Evolutionary conservation across 2,888 invertebrate species (phyloP).

Genomic region (Girardia tigrina): DNA sequence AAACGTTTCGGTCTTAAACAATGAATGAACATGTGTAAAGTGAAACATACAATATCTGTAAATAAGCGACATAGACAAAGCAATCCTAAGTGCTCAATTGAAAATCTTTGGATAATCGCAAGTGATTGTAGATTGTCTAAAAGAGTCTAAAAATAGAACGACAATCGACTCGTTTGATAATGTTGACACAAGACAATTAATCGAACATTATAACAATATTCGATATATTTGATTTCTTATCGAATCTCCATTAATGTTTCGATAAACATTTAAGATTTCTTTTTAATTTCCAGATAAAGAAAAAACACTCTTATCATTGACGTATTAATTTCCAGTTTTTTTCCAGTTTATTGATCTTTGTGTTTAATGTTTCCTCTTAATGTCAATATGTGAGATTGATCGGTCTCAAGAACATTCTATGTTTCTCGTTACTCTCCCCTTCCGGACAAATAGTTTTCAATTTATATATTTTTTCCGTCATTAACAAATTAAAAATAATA

Average conservation of each 20-base stretch:
- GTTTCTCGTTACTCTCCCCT: not conserved
- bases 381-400: slow-evolving; percentile 11
- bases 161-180: slow-evolving; percentile 5
- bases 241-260: not conserved
- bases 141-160: slow-evolving; percentile 3
- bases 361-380: slow-evolving; percentile 16
- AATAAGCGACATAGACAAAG: too few relatives aligned
- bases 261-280: not conserved
- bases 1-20: too few relatives aligned
- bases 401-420: not conserved
- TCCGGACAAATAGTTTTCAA: not conserved
- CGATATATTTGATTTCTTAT: slow-evolving; percentile 20
- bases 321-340: too few relatives aligned
- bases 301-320: not conserved
- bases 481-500: not conserved
- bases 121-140: too few relatives aligned
- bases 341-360: not conserved
- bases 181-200: slow-evolving; percentile 23
- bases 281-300: not conserved
- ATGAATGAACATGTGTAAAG: too few relatives aligned
- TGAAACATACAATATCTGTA: too few relatives aligned
- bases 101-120: too few relatives aligned
- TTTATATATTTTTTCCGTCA: not conserved
- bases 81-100: too few relatives aligned
- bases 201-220: slow-evolving; percentile 14